Conservation (phyloP, 2,797 vertebrate species). For the Myotis vivesi region DNA sequence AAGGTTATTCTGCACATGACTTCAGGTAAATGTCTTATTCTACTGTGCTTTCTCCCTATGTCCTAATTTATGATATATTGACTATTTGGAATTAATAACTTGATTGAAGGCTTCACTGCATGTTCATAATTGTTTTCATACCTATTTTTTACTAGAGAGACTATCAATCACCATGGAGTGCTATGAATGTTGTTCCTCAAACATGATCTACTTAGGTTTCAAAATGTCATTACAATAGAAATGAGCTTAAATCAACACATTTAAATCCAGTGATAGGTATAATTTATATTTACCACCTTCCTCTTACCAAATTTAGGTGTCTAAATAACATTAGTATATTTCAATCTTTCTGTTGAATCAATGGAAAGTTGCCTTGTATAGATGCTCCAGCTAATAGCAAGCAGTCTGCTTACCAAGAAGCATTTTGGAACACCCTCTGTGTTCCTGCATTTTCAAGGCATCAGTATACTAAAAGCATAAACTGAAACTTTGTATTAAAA, state of each 20-base stretch:
- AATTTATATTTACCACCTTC: not conserved
- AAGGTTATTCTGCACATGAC: slow-evolving; percentile 86
- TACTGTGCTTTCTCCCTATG: not conserved
- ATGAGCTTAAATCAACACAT: not conserved
- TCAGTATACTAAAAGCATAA: not conserved
- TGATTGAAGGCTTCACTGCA: not conserved
- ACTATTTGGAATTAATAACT: slow-evolving; percentile 14
- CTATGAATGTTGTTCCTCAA: not conserved
- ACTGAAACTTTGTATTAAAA: not conserved
- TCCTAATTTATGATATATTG: not conserved
- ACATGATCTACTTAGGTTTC: not conserved
- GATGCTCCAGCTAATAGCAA: not conserved
- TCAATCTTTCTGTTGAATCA: not conserved
- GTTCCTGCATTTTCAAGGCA: not conserved
- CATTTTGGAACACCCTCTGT: not conserved
- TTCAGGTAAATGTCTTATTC: slow-evolving; percentile 87
- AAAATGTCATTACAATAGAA: not conserved
- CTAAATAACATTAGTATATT: not conserved
- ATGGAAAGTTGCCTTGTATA: not conserved
- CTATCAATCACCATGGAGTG: not conserved
- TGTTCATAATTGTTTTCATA: not conserved
- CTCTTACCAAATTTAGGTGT: not conserved
- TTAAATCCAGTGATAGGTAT: not conserved
- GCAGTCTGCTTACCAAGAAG: not conserved
- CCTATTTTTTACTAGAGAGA: not conserved